Evolutionary conservation across 2,888 invertebrate species (phyloP).

Genomic region (Pheosia tremula): DNA sequence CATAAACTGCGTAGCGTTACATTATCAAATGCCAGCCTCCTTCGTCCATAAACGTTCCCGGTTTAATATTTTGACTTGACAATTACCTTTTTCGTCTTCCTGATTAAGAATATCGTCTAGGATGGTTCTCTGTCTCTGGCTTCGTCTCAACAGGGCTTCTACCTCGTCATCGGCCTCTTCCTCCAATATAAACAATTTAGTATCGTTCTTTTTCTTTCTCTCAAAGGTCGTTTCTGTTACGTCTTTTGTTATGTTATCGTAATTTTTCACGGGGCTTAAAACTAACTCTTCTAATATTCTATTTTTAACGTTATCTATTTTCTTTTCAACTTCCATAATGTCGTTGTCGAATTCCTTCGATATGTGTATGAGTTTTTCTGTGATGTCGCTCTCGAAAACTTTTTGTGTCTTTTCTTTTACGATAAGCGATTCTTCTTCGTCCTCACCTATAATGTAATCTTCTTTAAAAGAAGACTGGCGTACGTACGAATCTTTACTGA

Average conservation of each 20-base stretch:
- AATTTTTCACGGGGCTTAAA: conserved; percentile 61
- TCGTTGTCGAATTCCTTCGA: conserved; percentile 77
- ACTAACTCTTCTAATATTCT: conserved; percentile 76
- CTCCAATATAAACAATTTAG: conserved; percentile 65
- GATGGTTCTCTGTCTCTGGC: conserved; percentile 88
- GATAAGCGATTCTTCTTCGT: conserved; percentile 72
- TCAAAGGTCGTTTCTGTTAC: conserved; percentile 69
- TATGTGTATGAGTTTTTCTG: conserved; percentile 75
- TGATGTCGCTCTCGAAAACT: conserved; percentile 77
- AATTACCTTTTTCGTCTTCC: conserved; percentile 85
- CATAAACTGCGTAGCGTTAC: conserved; percentile 75
- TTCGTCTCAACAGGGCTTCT: conserved; percentile 86
- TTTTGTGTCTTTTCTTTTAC: conserved; percentile 73
- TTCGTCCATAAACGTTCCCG: conserved; percentile 51
- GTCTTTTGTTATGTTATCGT: conserved; percentile 73
- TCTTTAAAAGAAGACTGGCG: conserved; percentile 79
- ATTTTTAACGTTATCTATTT: conserved; percentile 70
- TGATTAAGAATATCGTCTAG: conserved; percentile 88
- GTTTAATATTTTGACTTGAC: conserved; percentile 62
- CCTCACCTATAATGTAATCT: conserved; percentile 70
- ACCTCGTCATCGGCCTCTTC: conserved; percentile 85
- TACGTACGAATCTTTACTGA: conserved; percentile 78
- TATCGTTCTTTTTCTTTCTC: conserved; percentile 58
- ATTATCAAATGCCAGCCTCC: conserved; percentile 64
- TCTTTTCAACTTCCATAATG: conserved; percentile 58